Evolutionary conservation across 2,888 invertebrate species (phyloP).

Genomic region (Lithodes maja): DNA sequence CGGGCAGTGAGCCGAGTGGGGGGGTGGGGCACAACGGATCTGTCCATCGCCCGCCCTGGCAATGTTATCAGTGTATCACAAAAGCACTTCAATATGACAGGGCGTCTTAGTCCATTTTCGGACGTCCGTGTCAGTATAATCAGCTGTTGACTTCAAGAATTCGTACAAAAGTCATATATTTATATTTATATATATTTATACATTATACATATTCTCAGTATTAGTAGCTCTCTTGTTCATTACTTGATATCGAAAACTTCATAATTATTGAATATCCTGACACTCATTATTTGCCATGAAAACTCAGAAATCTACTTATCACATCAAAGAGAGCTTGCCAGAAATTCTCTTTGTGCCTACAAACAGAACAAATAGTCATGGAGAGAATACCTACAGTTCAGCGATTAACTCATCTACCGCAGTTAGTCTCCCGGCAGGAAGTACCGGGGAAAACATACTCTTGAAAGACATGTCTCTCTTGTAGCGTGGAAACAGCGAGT

Average conservation of each 20-base stretch:
- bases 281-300: conserved; percentile 47
- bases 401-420: conserved; percentile 35
- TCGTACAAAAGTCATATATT: conserved; percentile 66
- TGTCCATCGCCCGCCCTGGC: conserved; percentile 33
- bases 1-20: not conserved
- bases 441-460: conserved; percentile 35
- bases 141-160: conserved; percentile 53
- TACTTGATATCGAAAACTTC: conserved; percentile 53
- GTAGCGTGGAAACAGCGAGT: conserved; percentile 48
- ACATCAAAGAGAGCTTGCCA: conserved; percentile 61
- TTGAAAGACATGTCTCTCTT: conserved; percentile 62
- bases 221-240: conserved; percentile 64
- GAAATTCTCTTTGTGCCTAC: conserved; percentile 64
- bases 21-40: not conserved
- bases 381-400: conserved; percentile 38
- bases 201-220: conserved; percentile 64
- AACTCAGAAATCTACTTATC: conserved; percentile 68
- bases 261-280: conserved; percentile 40
- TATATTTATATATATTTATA: conserved; percentile 64
- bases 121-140: conserved; percentile 45
- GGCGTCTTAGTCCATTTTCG: conserved; percentile 19
- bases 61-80: conserved; percentile 43
- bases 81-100: conserved; percentile 53
- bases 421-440: conserved; percentile 27
- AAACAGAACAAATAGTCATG: conserved; percentile 50